phyloP scores from a whole-genome alignment of 2,888 invertebrate species.

The Caenorhabditis drosophilae region DNA sequence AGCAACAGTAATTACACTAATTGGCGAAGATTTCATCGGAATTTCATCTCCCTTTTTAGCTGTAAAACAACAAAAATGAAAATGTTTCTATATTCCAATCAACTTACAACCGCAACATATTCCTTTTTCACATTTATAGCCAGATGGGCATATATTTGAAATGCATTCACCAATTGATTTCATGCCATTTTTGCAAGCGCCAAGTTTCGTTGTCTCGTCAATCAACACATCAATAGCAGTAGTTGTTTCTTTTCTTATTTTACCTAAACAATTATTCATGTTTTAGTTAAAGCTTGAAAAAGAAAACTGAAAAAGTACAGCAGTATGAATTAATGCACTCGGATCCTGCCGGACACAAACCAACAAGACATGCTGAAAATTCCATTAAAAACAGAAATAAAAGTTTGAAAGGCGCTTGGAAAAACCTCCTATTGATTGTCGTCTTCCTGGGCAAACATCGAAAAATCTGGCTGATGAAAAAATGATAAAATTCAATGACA shows the following conservation, averaged over 20 bases:
- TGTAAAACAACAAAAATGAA: slow-evolving; percentile 1
- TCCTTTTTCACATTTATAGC: slow-evolving; percentile 51
- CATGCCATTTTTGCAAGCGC: slow-evolving; percentile 32
- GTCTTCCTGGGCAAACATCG: slow-evolving; percentile 50
- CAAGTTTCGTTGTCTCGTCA: slow-evolving; percentile 21
- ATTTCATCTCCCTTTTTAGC: slow-evolving; percentile 32
- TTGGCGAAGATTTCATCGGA: slow-evolving; percentile 34
- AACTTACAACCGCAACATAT: slow-evolving; percentile 54
- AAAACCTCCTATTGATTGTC: slow-evolving; percentile 54
- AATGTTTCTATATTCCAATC: background rate
- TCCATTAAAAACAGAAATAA: too few relatives aligned
- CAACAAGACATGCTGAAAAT: slow-evolving; percentile 54
- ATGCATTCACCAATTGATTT: slow-evolving; percentile 54
- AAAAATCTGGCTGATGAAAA: slow-evolving; percentile 44
- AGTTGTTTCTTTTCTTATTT: slow-evolving; percentile 12
- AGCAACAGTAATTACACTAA: slow-evolving; percentile 31
- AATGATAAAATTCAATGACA: too few relatives aligned
- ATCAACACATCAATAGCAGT: slow-evolving; percentile 17
- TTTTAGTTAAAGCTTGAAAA: background rate
- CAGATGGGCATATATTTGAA: slow-evolving; percentile 47
- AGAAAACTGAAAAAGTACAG: slow-evolving; percentile 27
- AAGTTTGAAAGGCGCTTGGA: too few relatives aligned
- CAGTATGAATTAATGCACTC: slow-evolving; percentile 58
- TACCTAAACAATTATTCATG: too few relatives aligned
- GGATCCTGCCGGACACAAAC: slow-evolving; percentile 55